These are phyloP conservation scores for Cheilosia grossa DNA, from an alignment of 2,888 invertebrate genomes.

Conservation along the genomic window DNA sequence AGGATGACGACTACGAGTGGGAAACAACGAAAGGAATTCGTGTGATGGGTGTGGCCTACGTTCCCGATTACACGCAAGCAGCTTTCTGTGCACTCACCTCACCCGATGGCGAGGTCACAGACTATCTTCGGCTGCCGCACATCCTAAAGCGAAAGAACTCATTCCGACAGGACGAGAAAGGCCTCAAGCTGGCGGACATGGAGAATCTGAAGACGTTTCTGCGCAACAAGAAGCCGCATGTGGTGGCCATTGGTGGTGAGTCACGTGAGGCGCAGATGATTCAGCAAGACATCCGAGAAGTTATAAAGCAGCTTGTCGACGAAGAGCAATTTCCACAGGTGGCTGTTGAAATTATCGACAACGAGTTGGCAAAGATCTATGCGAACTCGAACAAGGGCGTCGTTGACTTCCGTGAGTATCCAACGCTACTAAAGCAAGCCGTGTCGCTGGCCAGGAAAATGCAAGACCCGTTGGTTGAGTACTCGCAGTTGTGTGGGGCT, in stretches of 20 bases:
- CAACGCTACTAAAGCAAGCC: conserved; percentile 94
- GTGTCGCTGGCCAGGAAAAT: conserved; percentile 95
- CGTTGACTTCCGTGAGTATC: conserved; percentile 96
- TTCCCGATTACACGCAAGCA: conserved; percentile 92
- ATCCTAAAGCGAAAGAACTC: conserved; percentile 92
- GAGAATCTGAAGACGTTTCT: conserved; percentile 91
- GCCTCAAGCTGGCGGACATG: conserved; percentile 88
- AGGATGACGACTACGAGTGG: conserved; percentile 96
- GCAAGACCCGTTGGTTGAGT: conserved; percentile 98
- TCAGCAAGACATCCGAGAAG: conserved; percentile 89
- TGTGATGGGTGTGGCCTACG: conserved; percentile 94
- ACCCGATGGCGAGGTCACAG: conserved; percentile 95
- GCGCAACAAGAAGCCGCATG: conserved; percentile 95
- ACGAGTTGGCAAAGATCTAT: conserved; percentile 96
- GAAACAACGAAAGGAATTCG: conserved; percentile 90
- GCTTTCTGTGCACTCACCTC: conserved; percentile 95
- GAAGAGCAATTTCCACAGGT: conserved; percentile 94
- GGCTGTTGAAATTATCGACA: conserved; percentile 95
- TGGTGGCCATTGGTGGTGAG: conserved; percentile 95
- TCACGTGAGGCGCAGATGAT: conserved; percentile 93
- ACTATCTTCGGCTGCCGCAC: conserved; percentile 94
- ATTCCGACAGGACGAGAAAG: conserved; percentile 87
- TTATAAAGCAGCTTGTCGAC: conserved; percentile 89
- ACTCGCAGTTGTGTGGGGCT: conserved; percentile 96
- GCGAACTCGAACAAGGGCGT: conserved; percentile 93